Evolutionary conservation across 2,797 vertebrate genomes (phyloP), one percentile per base, ranked within the genome.

Genomic region (Acanthornis magna): DNA sequence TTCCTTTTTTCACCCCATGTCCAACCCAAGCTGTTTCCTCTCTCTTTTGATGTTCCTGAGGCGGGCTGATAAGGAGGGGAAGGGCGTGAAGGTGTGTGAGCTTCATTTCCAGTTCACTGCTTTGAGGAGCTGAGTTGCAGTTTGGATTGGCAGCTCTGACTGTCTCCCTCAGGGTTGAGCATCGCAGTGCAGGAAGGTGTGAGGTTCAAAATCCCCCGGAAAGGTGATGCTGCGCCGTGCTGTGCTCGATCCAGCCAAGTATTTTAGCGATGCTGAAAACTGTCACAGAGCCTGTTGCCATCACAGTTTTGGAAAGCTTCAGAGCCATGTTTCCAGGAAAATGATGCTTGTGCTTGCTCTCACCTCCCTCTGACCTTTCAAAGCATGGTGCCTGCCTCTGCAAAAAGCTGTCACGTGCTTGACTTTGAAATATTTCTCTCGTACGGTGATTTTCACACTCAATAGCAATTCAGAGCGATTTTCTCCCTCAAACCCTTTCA

Each of bases 361-460:
- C 71, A 67, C 87, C 86, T 65, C 73, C n/a, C 71, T 66, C 63
- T 85, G 84, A 92, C 84, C 91, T 94, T 92, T 77, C 7, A 51
- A 84, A 91, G 73, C 81, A 7, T 2, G 32, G 34, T 65, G 70
- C 83, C 80, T 91, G 90, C 60, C 63, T 89, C 86, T 82, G 78
- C 72, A 85, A 68, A 92, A 91, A 77, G 10, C 34, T 10, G 1
- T 57, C 73, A 16, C 2, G 32, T 65, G 38, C 3, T 3, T 43
- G 63, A 79, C 62, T 88, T 85, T 73, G 89, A 68, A 36, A 53
- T 75, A 47, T 55, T 94, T 78, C 89, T 67, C 17, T 55, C 3
- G 29, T 65, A 5, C 7, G 0, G 61, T 25, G 47, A 77, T 87
- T 95, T 95, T 81, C 60, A 16, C 77, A 63, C 60, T 79, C 84